Percentiles rank a stretch among this genome's conserved stretches.
These are phyloP conservation scores for Odontothrips loti DNA, from an alignment of 2,888 invertebrate species.

Conservation along the genomic window DNA sequence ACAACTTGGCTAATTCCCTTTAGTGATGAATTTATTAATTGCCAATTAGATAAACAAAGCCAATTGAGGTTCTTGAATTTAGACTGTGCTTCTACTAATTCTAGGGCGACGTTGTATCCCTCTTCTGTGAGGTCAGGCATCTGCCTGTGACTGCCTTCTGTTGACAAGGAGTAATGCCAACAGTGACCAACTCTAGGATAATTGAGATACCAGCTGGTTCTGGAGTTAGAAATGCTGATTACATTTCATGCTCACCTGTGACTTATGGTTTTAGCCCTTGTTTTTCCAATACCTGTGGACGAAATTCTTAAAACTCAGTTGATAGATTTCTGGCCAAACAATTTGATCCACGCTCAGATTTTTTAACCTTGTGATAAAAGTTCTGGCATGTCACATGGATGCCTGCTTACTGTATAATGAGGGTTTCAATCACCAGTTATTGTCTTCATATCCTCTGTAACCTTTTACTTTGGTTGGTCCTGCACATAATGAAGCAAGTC, in stretches of 20 bases:
- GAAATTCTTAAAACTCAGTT: neutral
- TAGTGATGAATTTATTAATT: slow-evolving; percentile 15
- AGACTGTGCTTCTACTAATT: slow-evolving; percentile 21
- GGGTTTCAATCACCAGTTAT: no score
- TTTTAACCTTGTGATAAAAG: neutral
- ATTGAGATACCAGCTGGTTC: slow-evolving; percentile 23
- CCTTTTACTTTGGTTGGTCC: no score
- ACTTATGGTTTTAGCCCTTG: neutral
- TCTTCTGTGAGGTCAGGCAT: neutral
- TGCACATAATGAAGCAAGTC: neutral
- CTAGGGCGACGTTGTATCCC: neutral
- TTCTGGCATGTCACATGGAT: neutral
- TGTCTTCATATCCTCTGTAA: no score
- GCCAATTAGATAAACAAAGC: slow-evolving; percentile 22
- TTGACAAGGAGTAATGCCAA: neutral
- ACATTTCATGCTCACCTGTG: slow-evolving; percentile 3
- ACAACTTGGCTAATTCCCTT: neutral
- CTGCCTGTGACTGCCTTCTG: slow-evolving; percentile 18
- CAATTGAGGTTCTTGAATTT: neutral
- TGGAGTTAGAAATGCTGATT: slow-evolving; percentile 14
- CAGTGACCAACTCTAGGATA: slow-evolving; percentile 23
- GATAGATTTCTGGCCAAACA: neutral
- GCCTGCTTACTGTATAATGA: neutral
- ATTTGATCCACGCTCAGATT: neutral
- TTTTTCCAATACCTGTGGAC: neutral